Evolutionary conservation across 2,888 invertebrate genomes (phyloP).

Genomic region (Cecidostiba fungosa): DNA sequence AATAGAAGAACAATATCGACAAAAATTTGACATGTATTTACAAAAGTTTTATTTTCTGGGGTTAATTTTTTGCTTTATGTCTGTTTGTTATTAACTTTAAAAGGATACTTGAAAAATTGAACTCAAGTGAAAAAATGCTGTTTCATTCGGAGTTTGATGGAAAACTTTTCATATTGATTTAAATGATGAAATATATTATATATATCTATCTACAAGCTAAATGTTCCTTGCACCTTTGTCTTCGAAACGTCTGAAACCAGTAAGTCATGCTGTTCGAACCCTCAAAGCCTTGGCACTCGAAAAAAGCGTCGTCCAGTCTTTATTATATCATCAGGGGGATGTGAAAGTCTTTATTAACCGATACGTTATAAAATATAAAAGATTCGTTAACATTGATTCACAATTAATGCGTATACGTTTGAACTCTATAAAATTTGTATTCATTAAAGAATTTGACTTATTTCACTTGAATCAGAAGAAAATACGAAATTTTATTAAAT

Average conservation of each 20-base stretch:
- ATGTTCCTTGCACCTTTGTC: constrained; percentile 46
- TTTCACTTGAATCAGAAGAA: neutral
- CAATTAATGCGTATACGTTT: neutral
- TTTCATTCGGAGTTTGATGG: neutral
- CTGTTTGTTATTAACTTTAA: neutral
- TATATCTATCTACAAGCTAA: constrained; percentile 46
- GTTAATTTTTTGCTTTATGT: neutral
- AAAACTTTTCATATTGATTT: neutral
- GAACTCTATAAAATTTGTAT: neutral
- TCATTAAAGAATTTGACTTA: neutral
- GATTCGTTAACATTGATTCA: neutral
- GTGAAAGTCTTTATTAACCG: constrained; percentile 27
- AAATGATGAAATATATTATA: constrained; percentile 28
- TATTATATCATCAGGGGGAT: constrained; percentile 37
- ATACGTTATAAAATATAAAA: constrained; percentile 6
- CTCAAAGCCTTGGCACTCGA: constrained; percentile 59
- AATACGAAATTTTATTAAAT: neutral
- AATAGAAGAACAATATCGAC: neutral
- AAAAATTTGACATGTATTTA: neutral
- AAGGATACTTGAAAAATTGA: neutral
- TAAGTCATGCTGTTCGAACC: constrained; percentile 25
- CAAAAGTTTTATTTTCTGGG: neutral
- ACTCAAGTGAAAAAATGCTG: neutral
- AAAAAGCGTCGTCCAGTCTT: constrained; percentile 60
- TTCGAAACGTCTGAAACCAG: constrained; percentile 27